Evolutionary conservation across 1,140 invertebrate genomes (phyloP).

Genomic region (Aporrectodea caliginosa): DNA sequence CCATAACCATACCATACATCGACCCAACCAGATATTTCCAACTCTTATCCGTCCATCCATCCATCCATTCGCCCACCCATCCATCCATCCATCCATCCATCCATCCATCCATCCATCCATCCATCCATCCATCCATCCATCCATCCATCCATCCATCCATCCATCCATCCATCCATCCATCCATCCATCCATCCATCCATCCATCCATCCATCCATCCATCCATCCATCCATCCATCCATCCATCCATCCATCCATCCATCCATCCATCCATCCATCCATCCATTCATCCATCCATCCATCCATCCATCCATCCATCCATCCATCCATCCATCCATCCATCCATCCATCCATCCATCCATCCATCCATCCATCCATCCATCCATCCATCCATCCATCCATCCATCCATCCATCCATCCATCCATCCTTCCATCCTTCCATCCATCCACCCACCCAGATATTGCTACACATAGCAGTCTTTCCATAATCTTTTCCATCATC

Average conservation of each 20-base stretch:
- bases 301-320: conserved; percentile 12
- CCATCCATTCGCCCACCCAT: no score
- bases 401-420: conserved; percentile 16
- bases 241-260: conserved; percentile 12
- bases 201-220: conserved; percentile 12
- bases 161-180: conserved; percentile 16
- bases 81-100: no score
- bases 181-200: conserved; percentile 12
- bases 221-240: conserved; percentile 14
- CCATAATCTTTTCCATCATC: conserved; percentile 4
- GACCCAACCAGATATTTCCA: background rate
- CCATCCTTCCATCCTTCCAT: conserved; percentile 8
- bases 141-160: conserved; percentile 10
- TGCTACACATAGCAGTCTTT: background rate
- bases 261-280: no score
- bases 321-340: conserved; percentile 16
- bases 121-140: conserved; percentile 12
- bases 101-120: conserved; percentile 16
- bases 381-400: conserved; percentile 5
- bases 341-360: conserved; percentile 16
- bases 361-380: conserved; percentile 10
- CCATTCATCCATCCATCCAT: no score
- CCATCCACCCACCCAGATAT: conserved; percentile 6
- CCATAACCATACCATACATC: background rate
- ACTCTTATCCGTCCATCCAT: no score